phyloP scores from a whole-genome alignment of 2,113 vertebrate genomes.

The Protobothrops mucrosquamatus region DNA sequence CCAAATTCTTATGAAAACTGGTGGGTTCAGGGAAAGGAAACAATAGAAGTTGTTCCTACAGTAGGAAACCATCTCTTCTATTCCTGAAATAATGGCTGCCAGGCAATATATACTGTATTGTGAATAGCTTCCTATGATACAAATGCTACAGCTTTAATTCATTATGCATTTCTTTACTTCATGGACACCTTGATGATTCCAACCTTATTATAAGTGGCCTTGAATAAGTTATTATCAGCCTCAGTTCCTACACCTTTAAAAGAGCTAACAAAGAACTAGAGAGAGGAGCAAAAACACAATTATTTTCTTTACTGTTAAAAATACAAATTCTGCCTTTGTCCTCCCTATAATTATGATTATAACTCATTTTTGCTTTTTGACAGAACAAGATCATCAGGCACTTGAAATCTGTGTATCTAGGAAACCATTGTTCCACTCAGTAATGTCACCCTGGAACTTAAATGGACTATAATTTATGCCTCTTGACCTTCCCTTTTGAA shows the following conservation, averaged over 20 bases:
- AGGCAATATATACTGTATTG: not conserved
- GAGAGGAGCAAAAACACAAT: not conserved
- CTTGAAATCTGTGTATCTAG: not conserved
- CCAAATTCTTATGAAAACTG: no score
- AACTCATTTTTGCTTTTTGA: constrained; percentile 33
- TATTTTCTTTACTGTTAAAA: not conserved
- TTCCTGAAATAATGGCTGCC: not conserved
- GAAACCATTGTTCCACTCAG: constrained; percentile 40
- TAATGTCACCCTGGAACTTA: constrained; percentile 54
- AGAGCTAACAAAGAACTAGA: not conserved
- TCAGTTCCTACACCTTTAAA: not conserved
- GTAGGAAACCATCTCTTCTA: not conserved
- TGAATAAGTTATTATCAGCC: not conserved
- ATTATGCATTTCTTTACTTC: not conserved
- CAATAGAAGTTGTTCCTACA: not conserved
- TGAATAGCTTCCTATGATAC: not conserved
- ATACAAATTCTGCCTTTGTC: not conserved
- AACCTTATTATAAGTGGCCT: not conserved
- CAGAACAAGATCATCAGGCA: constrained; percentile 73
- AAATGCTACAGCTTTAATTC: not conserved
- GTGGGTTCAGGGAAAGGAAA: not conserved
- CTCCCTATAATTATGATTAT: not conserved
- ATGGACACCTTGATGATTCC: not conserved
- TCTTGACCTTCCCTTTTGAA: constrained; percentile 53
- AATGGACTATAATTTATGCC: constrained; percentile 45